A percentile compares a stretch with the other conserved stretches of the same genome.
Evolutionary conservation across 1,140 invertebrate genomes (phyloP).

Genomic region (Atta texana): DNA sequence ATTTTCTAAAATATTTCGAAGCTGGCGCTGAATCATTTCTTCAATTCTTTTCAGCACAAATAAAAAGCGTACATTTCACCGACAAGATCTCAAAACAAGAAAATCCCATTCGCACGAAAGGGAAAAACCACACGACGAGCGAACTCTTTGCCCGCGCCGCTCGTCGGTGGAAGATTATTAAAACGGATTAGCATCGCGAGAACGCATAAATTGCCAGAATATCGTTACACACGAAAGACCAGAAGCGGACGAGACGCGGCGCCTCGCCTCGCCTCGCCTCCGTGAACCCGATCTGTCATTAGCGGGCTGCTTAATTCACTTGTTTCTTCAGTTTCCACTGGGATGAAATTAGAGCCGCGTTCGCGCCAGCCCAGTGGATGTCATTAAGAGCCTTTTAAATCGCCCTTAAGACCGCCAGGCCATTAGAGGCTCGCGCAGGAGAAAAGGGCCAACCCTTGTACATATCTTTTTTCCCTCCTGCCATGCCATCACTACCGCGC

Average conservation of each 20-base stretch:
- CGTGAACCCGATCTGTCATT: constrained; percentile 83
- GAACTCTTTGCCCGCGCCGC: neutral
- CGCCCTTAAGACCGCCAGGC: constrained; percentile 79
- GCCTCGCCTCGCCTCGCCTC: constrained; percentile 34
- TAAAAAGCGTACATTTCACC: neutral
- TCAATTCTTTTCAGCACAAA: neutral
- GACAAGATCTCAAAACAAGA: neutral
- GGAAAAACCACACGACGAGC: constrained; percentile 4
- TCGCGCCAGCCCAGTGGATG: constrained; percentile 75
- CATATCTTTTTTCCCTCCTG: constrained; percentile 76
- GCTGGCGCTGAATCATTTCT: neutral
- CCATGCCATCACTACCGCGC: constrained; percentile 42
- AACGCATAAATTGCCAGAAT: constrained; percentile 71
- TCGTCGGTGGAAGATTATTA: constrained; percentile 28
- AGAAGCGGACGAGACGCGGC: neutral
- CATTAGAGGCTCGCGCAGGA: constrained; percentile 80
- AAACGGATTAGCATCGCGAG: constrained; percentile 69
- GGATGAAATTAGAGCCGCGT: constrained; percentile 83
- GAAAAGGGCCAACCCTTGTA: constrained; percentile 80
- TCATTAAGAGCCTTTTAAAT: constrained; percentile 85
- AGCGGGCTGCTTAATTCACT: constrained; percentile 83
- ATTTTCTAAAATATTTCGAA: neutral
- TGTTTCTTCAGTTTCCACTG: constrained; percentile 84
- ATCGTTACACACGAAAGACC: constrained; percentile 65
- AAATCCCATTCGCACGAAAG: neutral